Evolutionary conservation across 2,113 vertebrate genomes (phyloP), one percentile per base, ranked within the genome.

Genomic region (Phylloscopus trochilus): DNA sequence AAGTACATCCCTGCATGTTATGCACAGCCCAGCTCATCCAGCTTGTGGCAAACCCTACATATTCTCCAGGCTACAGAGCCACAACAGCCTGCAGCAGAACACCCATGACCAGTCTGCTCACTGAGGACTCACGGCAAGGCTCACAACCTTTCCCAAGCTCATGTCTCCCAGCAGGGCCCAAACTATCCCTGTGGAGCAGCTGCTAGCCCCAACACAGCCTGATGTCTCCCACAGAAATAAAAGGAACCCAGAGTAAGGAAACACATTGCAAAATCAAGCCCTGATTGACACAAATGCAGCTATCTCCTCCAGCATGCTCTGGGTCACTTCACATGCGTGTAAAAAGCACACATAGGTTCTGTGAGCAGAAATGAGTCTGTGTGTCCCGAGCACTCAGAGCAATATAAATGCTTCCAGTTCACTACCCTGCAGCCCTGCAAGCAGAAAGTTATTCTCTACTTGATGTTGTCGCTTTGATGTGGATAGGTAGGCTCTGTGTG

Each of bases 91-190:
- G 33, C 67, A 58, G 55, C 62, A 62, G 53, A 67, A 66, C n/a
- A 33, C 18, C 41, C 1, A 0, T 20, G n/a, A 28, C 49, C 55
- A 62, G 41, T 52, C 20, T 41, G 51, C n/a, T 72, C 2, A 2
- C 68, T 76, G 23, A 83, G 41, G 24, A 8, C 37, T 83, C 26
- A 11, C 1, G n/a, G 37, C 37, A 86, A 74, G 41, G 72, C 26
- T 90, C 43, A 55, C n/a, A 67, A 5, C 19, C 39, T 59, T 78
- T 58, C 39, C 35, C 47, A 62, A 24, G 53, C 58, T 83, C 53
- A 37, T 21, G 41, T 6, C 30, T 19, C 17, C 22, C 15, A 51
- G 59, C 55, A 60, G 0, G 6, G 58, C 22, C 16, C 30, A 51
- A 90, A 83, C 14, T 53, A 76, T 7, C 64, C 31, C 64, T 0